Evolutionary conservation across 2,113 vertebrate species (phyloP), one percentile per base, ranked within the genome.

Genomic region (Oriolus oriolus): DNA sequence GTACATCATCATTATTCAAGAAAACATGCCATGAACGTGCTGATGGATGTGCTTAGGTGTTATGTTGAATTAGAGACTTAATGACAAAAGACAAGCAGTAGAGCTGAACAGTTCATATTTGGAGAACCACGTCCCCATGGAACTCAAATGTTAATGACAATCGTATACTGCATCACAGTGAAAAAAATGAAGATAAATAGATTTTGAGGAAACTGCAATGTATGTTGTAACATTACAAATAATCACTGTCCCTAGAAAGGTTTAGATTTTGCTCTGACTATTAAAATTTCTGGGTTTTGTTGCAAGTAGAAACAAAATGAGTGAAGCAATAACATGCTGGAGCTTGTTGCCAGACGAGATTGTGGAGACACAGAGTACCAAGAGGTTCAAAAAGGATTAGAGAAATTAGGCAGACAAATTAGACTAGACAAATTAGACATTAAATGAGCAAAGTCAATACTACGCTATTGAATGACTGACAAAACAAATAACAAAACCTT

Each of bases 391-490:
- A 92, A 95, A 84, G 54, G 54, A 94, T 84, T 94, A 92, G 23
- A 92, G 28, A 94, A 95, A 93, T 92, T 92, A 92, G 50, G 18
- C n/a, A 90, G 90, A 90, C 83, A 94, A 95, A 95, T 93, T 93
- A 93, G 76, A 96, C 0, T 1, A 93, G 92, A 90, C 83, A 96
- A 95, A 96, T 88, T 92, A 92, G 79, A 92, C 59, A 70, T 65
- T 77, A 95, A 90, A 86, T 70, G 59, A 84, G 30, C 18, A 74
- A 94, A 95, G 83, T 96, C 94, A 92, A 96, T 93, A 90, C 71
- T 53, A 33, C 0, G 0, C 22, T 90, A 94, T 65, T 84, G 90
- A 94, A 24, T 80, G 68, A 83, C 66, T 94, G 90, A 77, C 75
- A 91, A 81, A 96, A 81, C 60, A 94, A 92, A 96, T 83, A 57